A percentile compares a stretch with the other conserved stretches of the same genome.
These are phyloP conservation scores for Alcis repandata DNA, from an alignment of 2,888 invertebrate species.

Conservation along the genomic window DNA sequence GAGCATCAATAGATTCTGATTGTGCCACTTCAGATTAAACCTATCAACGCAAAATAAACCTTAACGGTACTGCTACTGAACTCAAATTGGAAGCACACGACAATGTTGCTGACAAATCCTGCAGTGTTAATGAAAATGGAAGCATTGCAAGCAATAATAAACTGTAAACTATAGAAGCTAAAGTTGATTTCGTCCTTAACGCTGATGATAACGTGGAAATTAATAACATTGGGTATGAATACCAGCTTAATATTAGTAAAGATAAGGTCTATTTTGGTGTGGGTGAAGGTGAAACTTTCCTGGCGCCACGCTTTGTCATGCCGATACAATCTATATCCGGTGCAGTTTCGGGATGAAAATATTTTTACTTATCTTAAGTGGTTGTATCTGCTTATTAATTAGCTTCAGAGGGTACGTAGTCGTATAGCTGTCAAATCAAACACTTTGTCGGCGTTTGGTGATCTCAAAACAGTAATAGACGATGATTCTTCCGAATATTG, in stretches of 20 bases:
- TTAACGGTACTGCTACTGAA: slow-evolving; percentile 34
- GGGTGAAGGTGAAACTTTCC: slow-evolving; percentile 52
- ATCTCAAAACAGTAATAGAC: slow-evolving; percentile 67
- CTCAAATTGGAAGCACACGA: slow-evolving; percentile 37
- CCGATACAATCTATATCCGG: slow-evolving; percentile 85
- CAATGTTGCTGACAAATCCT: slow-evolving; percentile 71
- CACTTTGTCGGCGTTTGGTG: slow-evolving; percentile 78
- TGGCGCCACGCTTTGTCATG: slow-evolving; percentile 86
- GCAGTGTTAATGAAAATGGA: slow-evolving; percentile 61
- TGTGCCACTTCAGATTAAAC: slow-evolving; percentile 69
- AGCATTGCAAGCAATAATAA: slow-evolving; percentile 49
- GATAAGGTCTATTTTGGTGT: slow-evolving; percentile 51
- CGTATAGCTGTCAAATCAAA: slow-evolving; percentile 83
- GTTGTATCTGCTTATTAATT: slow-evolving; percentile 87
- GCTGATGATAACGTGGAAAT: slow-evolving; percentile 48
- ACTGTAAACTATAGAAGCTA: slow-evolving; percentile 49
- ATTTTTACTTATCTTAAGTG: slow-evolving; percentile 87
- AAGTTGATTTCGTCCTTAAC: slow-evolving; percentile 50
- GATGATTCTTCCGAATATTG: slow-evolving; percentile 77
- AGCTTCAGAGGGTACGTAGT: slow-evolving; percentile 78
- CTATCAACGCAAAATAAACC: slow-evolving; percentile 52
- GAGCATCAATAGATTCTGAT: slow-evolving; percentile 74
- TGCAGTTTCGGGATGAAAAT: slow-evolving; percentile 86
- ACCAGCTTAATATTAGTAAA: background rate
- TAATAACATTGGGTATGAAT: slow-evolving; percentile 42